Conservation (phyloP, 2,113 vertebrate species). For the Charina bottae region DNA sequence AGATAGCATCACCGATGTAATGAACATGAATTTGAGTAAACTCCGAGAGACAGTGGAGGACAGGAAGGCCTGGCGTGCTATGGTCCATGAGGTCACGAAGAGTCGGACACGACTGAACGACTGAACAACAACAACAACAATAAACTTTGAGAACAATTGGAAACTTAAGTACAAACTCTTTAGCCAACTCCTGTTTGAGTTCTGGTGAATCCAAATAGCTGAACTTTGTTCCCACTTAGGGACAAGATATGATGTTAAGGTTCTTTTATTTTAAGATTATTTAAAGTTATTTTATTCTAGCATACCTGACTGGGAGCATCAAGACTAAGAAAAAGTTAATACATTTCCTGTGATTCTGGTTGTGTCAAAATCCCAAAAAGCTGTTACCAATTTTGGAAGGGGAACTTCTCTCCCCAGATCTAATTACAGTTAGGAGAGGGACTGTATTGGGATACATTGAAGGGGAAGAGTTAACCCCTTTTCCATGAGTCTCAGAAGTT, state of each 20-base stretch:
- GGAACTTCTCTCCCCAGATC: neutral
- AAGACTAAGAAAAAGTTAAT: neutral
- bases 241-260: neutral
- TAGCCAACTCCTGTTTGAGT: neutral
- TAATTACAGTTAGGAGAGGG: neutral
- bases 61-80: too few relatives aligned
- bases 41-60: too few relatives aligned
- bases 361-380: neutral
- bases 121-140: too few relatives aligned
- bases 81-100: too few relatives aligned
- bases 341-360: neutral
- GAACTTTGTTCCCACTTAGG: neutral
- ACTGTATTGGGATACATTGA: neutral
- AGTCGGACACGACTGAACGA: too few relatives aligned
- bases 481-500: neutral
- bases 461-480: neutral
- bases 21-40: too few relatives aligned
- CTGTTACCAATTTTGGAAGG: neutral
- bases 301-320: neutral
- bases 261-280: neutral
- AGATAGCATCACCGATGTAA: too few relatives aligned
- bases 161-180: too few relatives aligned
- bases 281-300: neutral
- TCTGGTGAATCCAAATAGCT: neutral
- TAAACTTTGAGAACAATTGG: too few relatives aligned